Base-by-base conservation (phyloP, 1,140 invertebrate species). In the Stenopsyche tienmushanensis region DNA sequence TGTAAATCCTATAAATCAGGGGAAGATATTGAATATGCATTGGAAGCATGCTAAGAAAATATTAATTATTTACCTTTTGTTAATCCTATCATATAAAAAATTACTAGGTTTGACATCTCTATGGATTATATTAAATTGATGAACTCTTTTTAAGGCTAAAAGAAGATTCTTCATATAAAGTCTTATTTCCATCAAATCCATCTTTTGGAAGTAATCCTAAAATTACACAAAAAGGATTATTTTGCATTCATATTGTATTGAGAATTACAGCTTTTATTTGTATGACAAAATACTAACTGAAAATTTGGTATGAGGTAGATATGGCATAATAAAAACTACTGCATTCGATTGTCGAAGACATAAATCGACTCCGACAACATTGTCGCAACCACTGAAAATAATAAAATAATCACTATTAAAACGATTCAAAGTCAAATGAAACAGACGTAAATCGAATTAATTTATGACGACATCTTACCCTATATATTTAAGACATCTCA, bases 61-160 rank as follows among this genome's bases (percentile, higher is more conserved):
- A 64, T 50, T 50, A 70, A 54, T 55, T 45, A 80, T 76, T 83
- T 82, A 91, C 89, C 85, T 84, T 77, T 84, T 86, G 52, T 84
- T 85, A n/a, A 81, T 79, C 25, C 91, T 80, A 76, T 95, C 88
- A 73, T 93, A 96, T 0, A 96, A 81, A 76, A 96, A 96, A 80
- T 97, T 97, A 75, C 87, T 91, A 3, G 94, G 93, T 80, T 96
- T 96, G n/a, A 97, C 85, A 76, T 97, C 94, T 70, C 94, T 82
- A 76, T 97, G 94, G 68, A 97, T 94, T 54, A 96, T 87, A 67
- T 89, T 86, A 76, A 90, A 91, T 59, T 86, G 84, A 78, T 97
- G 94, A 45, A 96, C 90, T 72, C 90, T 84, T 45, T 81, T 77
- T 45, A 97, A 78, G 3, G 94, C 92, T 50, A 86, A 81, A 64